phyloP scores from a whole-genome alignment of 2,797 vertebrate species.

The Hippocampus kuda region DNA sequence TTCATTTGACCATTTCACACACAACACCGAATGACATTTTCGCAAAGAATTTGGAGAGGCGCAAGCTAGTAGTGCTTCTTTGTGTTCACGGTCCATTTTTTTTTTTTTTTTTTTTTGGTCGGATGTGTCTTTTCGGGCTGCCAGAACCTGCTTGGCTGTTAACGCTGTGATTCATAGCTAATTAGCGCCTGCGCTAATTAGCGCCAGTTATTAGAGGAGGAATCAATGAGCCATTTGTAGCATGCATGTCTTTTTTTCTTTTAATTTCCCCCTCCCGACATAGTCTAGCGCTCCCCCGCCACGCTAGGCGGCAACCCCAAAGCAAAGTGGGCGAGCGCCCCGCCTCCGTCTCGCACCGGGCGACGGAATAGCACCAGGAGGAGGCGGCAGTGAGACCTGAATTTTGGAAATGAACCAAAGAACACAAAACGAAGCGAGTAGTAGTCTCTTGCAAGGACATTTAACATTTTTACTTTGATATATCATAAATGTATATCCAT shows the following conservation, averaged over 20 bases:
- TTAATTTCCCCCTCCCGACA: neutral
- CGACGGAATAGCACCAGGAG: neutral
- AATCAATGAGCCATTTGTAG: constrained; percentile 6
- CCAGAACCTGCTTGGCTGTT: constrained; percentile 47
- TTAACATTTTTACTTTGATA: neutral
- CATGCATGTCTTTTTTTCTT: constrained; percentile 5
- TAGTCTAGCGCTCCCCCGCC: constrained; percentile 9
- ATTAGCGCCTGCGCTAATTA: constrained; percentile 68
- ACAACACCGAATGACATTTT: neutral
- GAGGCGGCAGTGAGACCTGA: neutral
- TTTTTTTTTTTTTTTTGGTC: constrained; percentile 13
- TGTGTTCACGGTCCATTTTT: neutral
- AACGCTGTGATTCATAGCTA: constrained; percentile 64
- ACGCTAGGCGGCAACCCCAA: constrained; percentile 5
- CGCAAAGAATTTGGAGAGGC: neutral
- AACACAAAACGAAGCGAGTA: neutral
- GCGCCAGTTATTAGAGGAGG: constrained; percentile 20
- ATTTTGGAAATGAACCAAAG: neutral
- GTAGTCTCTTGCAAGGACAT: neutral
- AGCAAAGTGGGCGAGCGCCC: neutral
- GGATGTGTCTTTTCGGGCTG: constrained; percentile 22
- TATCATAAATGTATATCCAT: neutral
- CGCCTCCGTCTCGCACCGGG: neutral
- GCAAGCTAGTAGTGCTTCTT: neutral
- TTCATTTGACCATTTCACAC: neutral